Base-by-base conservation (phyloP, 2,888 invertebrate species). In the Heterodera filipjevi region DNA sequence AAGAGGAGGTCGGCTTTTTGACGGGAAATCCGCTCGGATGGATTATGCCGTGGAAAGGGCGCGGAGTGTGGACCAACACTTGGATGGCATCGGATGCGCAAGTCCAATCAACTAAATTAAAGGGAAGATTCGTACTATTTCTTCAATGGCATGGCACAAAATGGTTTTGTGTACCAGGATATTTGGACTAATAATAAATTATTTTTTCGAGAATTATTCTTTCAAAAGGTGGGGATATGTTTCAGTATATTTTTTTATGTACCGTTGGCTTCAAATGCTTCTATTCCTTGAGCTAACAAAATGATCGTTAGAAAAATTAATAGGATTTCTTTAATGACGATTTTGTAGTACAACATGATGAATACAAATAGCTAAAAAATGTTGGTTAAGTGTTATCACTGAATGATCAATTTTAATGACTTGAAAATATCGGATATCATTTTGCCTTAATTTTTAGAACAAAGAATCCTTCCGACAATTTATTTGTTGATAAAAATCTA, bases 21-120 rank as follows among this genome's bases (percentile, higher is more conserved):
- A 35, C 22, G 27, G 32, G n/a, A 64, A 30, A 35, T 49, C 73
- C 75, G 66, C 68, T 53, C 30, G 75, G 53, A 46, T n/a, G 66
- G 68, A 75, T 64, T 33, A 75, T 64, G 66, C 75, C 75, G 30
- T 35, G 68, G 68, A 75, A 75, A 27, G 75, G 75, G 27, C 33
- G 66, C 30, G 30, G 46, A 30, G 75, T 75, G 66, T 64, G 66
- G 19, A 75, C 59, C 30, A 64, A 10, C 30, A 75, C 68, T 53
- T 75, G 32, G 46, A 75, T 75, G 66, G 33, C 30, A 33, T 75
- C 59, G 30, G 66, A 22, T 32, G 53, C 46, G 33, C 75, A 75
- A 32, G 66, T 46, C 75, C 75, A 75, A 44, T 75, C 75, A 75
- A 75, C 75, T 75, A 27, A 46, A 73, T 49, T 71, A 33, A 71